These are phyloP conservation scores for Drosophila fungiperda DNA, from an alignment of 2,888 invertebrate species.

Conservation along the genomic window DNA sequence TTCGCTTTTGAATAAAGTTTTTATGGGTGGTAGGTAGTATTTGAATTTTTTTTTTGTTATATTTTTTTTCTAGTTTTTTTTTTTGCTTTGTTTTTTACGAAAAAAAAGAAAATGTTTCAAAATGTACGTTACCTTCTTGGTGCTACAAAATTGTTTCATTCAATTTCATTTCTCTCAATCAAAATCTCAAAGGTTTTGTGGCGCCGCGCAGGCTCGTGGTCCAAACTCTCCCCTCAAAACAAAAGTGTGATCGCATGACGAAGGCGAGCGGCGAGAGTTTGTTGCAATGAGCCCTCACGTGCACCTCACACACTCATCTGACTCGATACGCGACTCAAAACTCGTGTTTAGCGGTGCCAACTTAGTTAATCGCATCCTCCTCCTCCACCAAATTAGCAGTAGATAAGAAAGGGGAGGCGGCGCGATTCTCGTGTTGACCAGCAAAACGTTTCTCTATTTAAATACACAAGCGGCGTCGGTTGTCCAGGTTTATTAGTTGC, in stretches of 20 bases:
- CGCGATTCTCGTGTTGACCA: conserved; percentile 50
- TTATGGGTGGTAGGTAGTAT: conserved; percentile 12
- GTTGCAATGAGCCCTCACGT: conserved; percentile 72
- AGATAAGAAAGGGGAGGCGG: conserved; percentile 20
- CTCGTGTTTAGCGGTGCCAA: conserved; percentile 43
- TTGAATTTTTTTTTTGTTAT: conserved; percentile 25
- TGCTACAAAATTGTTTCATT: conserved; percentile 80
- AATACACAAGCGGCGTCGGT: conserved; percentile 58
- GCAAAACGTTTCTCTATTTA: conserved; percentile 36
- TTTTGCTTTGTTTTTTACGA: conserved; percentile 46
- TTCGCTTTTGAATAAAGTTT: conserved; percentile 51
- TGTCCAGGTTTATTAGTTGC: conserved; percentile 73
- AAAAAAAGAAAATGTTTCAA: conserved; percentile 80
- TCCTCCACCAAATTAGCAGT: conserved; percentile 24
- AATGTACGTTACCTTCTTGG: conserved; percentile 81
- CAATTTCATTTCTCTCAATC: conserved; percentile 77
- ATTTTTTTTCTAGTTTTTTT: conserved; percentile 25
- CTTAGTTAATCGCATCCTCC: conserved; percentile 57
- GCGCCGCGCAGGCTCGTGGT: conserved; percentile 76
- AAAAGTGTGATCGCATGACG: conserved; percentile 64
- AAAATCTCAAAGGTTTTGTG: conserved; percentile 75
- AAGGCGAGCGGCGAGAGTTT: conserved; percentile 76
- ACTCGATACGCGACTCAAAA: conserved; percentile 43
- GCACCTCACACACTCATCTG: conserved; percentile 70
- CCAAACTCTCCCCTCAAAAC: conserved; percentile 73